Conservation (phyloP, 2,113 vertebrate genomes). For the Spilogale gracilis region DNA sequence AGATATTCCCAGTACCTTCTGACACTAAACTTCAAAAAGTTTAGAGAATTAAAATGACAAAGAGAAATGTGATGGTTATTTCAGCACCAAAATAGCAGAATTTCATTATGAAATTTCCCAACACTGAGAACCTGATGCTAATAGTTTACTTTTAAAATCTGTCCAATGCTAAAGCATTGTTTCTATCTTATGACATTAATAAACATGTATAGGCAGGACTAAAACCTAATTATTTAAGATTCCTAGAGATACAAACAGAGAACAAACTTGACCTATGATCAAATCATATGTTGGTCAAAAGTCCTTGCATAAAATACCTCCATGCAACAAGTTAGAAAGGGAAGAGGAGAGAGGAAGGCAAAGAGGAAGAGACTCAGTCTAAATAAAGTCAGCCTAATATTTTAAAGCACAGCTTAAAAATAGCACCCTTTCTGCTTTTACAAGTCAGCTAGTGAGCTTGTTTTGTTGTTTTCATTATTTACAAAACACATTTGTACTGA, state of each 20-base stretch:
- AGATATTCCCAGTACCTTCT: neutral
- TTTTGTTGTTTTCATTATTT: constrained; percentile 64
- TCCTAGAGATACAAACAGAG: constrained; percentile 60
- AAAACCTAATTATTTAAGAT: constrained; percentile 77
- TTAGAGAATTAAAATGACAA: constrained; percentile 58
- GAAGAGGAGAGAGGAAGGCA: neutral
- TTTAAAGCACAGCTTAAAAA: neutral
- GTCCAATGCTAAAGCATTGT: constrained; percentile 9
- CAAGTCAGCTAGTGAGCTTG: neutral
- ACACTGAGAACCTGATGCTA: neutral
- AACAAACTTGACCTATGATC: constrained; percentile 54
- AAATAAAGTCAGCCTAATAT: neutral
- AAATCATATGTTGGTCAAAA: constrained; percentile 57
- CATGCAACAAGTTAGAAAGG: constrained; percentile 81
- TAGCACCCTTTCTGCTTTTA: constrained; percentile 11
- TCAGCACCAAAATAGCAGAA: constrained; percentile 36
- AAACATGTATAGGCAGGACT: constrained; percentile 78
- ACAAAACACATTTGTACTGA: constrained; percentile 58
- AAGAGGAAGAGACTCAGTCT: neutral
- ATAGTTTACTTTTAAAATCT: constrained; percentile 63
- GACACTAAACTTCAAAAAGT: constrained; percentile 29
- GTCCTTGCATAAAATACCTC: constrained; percentile 58
- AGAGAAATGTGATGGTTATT: constrained; percentile 51
- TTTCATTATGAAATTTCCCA: constrained; percentile 49
- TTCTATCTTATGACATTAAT: constrained; percentile 42